Percentiles rank a stretch among this genome's conserved stretches.
Conservation (phyloP, 2,888 invertebrate species). For the Drosophila dives region DNA sequence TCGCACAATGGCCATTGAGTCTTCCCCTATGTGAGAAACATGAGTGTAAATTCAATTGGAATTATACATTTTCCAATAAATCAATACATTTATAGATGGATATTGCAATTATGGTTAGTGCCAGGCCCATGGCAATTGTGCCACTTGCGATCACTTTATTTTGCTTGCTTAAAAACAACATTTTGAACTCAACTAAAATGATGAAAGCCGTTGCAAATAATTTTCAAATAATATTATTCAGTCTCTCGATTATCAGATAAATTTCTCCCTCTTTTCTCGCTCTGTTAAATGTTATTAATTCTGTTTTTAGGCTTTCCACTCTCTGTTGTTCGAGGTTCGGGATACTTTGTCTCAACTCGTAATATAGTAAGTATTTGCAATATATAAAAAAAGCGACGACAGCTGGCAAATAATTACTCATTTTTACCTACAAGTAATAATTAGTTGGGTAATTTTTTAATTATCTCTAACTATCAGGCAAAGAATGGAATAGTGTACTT, state of each 20-base stretch:
- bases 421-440: not conserved
- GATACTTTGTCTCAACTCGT: slow-evolving; percentile 2
- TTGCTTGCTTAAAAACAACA: slow-evolving; percentile 2
- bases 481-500: not conserved
- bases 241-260: not conserved
- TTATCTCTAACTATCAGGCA: slow-evolving; percentile 1
- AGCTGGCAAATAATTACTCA: slow-evolving; percentile 6
- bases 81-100: not conserved
- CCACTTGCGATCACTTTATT: slow-evolving; percentile 7
- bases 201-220: too few relatives aligned
- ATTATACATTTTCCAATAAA: not conserved
- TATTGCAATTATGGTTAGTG: not conserved
- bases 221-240: not conserved
- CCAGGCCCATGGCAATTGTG: slow-evolving; percentile 3
- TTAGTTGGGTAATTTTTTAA: not conserved
- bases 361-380: slow-evolving; percentile 15
- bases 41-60: not conserved
- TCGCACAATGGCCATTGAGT: not conserved
- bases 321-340: not conserved
- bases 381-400: not conserved
- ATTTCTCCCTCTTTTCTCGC: not conserved
- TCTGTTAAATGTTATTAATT: not conserved
- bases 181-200: slow-evolving; percentile 13
- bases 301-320: not conserved
- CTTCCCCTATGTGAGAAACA: not conserved